phyloP scores from a whole-genome alignment of 92 coral and sea anemone genomes.

The Nematostella vectensis region DNA sequence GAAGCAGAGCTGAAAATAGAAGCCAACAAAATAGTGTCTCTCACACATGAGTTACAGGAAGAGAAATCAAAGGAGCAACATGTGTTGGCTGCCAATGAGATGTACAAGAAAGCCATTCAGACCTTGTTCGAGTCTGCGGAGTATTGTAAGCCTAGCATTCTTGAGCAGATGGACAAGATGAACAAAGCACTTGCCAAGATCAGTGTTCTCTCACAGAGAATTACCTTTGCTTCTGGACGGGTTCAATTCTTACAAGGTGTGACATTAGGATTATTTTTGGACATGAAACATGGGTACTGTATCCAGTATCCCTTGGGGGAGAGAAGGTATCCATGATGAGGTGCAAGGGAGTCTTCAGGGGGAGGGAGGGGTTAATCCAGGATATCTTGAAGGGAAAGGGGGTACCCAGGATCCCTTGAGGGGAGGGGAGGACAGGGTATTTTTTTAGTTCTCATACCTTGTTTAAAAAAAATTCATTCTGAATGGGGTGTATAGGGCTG shows the following conservation, averaged over 20 bases:
- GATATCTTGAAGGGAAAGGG: too few species aligned
- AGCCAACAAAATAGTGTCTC: constrained; percentile 31
- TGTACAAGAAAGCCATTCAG: constrained; percentile 11
- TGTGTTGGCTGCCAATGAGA: constrained; percentile 19
- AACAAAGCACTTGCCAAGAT: constrained; percentile 54
- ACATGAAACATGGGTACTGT: too few species aligned
- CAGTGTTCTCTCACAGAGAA: constrained; percentile 59
- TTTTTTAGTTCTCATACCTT: too few species aligned
- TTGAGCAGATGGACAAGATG: constrained; percentile 24
- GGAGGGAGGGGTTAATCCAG: too few species aligned
- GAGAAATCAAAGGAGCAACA: constrained; percentile 27
- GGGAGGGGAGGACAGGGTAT: too few species aligned
- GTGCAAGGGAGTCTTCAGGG: too few species aligned
- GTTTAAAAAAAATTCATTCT: too few species aligned
- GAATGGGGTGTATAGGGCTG: too few species aligned
- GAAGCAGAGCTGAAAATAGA: constrained; percentile 78
- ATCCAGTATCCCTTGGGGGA: too few species aligned
- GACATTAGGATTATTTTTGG: not conserved
- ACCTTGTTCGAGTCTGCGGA: constrained; percentile 22
- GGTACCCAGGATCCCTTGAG: too few species aligned
- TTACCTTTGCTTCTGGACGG: constrained; percentile 77
- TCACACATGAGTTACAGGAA: constrained; percentile 38
- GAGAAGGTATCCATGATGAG: too few species aligned
- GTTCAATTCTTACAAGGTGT: constrained; percentile 79
- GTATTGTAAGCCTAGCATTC: constrained; percentile 26